Percentiles rank a stretch among this genome's conserved stretches.
Conservation (phyloP, 2,888 invertebrate species). For the Oxystoma pomonae region DNA sequence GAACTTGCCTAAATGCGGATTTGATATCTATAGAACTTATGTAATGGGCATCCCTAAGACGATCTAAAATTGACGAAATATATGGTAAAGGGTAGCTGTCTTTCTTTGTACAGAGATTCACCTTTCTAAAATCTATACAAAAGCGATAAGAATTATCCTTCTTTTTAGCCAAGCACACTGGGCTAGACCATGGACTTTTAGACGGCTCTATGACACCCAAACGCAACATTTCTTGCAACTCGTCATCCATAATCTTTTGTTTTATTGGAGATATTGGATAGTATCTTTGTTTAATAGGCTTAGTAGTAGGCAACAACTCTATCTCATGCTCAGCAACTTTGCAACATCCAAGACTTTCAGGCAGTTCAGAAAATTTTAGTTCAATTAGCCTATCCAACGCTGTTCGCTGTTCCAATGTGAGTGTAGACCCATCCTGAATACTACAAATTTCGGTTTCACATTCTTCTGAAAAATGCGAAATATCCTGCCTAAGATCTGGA, state of each 20-base stretch:
- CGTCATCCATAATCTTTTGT: constrained; percentile 7
- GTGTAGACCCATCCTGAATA: neutral
- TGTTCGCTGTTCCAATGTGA: constrained; percentile 4
- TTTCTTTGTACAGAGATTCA: constrained; percentile 4
- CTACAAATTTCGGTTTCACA: neutral
- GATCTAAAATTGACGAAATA: constrained; percentile 4
- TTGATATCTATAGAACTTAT: constrained; percentile 13
- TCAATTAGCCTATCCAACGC: constrained; percentile 10
- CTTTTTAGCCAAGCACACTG: constrained; percentile 2
- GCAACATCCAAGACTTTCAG: constrained; percentile 4
- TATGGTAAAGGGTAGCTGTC: constrained; percentile 6
- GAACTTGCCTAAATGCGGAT: constrained; percentile 13
- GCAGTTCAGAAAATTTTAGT: constrained; percentile 11
- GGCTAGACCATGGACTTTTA: constrained; percentile 7
- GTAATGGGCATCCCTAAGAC: neutral
- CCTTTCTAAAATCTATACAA: constrained; percentile 2
- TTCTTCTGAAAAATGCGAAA: constrained; percentile 18
- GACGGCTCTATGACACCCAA: neutral
- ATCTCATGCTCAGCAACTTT: constrained; percentile 12
- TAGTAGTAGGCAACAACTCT: neutral
- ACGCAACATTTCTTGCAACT: constrained; percentile 5
- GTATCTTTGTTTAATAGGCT: constrained; percentile 6
- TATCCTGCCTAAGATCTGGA: constrained; percentile 17
- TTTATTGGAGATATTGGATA: constrained; percentile 7
- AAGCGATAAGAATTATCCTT: constrained; percentile 3